Conservation (phyloP, 2,888 invertebrate species). For the Shargacucullia verbasci region DNA sequence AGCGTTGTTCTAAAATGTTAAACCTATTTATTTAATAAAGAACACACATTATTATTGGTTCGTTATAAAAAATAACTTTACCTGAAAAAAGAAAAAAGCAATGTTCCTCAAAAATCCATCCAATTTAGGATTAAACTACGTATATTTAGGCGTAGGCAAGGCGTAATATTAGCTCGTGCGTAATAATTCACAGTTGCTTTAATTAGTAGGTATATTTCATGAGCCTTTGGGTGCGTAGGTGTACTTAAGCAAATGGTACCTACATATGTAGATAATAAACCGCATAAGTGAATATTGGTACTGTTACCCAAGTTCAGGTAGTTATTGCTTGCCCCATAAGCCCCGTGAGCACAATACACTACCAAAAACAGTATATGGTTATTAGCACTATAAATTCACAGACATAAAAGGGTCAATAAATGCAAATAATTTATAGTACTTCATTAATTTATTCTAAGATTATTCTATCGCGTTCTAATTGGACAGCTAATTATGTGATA, state of each 20-base stretch:
- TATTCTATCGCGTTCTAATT: too few relatives aligned
- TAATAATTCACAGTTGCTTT: too few relatives aligned
- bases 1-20: too few relatives aligned
- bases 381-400: constrained; percentile 25
- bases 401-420: constrained; percentile 11
- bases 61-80: too few relatives aligned
- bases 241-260: constrained; percentile 9
- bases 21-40: too few relatives aligned
- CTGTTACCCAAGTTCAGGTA: constrained; percentile 11
- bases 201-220: constrained; percentile 1
- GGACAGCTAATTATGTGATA: too few relatives aligned
- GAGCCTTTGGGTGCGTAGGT: not conserved
- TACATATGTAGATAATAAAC: constrained; percentile 26
- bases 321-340: constrained; percentile 26
- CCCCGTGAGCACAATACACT: constrained; percentile 16
- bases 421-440: not conserved
- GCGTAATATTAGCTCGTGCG: too few relatives aligned
- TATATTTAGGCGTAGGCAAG: too few relatives aligned
- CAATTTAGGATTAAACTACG: too few relatives aligned
- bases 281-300: constrained; percentile 28
- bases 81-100: too few relatives aligned
- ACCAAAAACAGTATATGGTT: constrained; percentile 12
- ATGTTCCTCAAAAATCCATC: too few relatives aligned
- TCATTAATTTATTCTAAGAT: constrained; percentile 2
- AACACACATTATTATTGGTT: too few relatives aligned